Percentiles rank a stretch among this genome's conserved stretches.
Evolutionary conservation across 2,113 vertebrate species (phyloP).

Genomic region (Pygoscelis adeliae): DNA sequence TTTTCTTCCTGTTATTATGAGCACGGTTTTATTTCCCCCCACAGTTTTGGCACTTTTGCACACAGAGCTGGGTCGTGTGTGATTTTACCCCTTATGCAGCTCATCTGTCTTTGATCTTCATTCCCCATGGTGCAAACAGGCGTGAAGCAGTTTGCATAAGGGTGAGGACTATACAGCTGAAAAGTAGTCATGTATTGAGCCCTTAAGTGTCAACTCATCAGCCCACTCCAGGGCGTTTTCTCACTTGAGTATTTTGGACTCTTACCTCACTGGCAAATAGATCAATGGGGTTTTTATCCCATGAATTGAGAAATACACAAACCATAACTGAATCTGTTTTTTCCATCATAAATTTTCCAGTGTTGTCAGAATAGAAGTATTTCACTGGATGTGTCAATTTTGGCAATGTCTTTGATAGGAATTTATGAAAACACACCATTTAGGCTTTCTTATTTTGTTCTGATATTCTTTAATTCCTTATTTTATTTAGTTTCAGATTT

Average conservation of each 20-base stretch:
- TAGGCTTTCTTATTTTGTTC: background rate
- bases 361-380: background rate
- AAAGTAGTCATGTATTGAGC: background rate
- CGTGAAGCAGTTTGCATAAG: background rate
- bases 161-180: background rate
- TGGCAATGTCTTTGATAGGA: background rate
- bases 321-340: background rate
- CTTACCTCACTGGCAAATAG: background rate
- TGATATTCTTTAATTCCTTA: background rate
- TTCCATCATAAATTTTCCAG: background rate
- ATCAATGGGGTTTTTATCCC: background rate
- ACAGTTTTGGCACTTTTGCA: background rate
- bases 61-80: background rate
- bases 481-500: background rate
- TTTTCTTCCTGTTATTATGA: background rate
- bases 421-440: background rate
- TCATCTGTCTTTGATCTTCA: background rate
- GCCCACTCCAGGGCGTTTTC: background rate
- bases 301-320: background rate
- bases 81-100: background rate
- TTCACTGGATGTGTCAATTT: background rate
- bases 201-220: background rate
- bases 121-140: background rate
- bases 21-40: background rate
- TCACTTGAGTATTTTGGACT: background rate